Evolutionary conservation across 1,140 invertebrate species (phyloP), one percentile per base, ranked within the genome.

Genomic region (Aleiodes sp.): DNA sequence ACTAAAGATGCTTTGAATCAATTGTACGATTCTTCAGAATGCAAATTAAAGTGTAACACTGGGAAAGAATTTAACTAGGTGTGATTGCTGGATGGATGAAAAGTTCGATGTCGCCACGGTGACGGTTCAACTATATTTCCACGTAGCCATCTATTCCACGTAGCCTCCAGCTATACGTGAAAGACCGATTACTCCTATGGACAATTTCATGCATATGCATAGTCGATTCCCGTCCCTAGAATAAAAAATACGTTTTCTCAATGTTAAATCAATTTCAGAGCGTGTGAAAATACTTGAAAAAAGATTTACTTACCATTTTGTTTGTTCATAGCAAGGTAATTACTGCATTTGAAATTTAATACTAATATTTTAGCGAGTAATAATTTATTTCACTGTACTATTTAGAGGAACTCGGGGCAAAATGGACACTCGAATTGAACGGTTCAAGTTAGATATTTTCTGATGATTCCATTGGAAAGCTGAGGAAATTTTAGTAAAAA

Each of bases 271-370:
- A 33, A 41, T 59, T 65, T 41, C n/a, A n/a, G 12, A 4, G 28
- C 43, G 63, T 65, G 63, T 26, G 63, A 65, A 65, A 33, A 56
- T 46, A n/a, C n/a, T n/a, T n/a, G n/a, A n/a, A n/a, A n/a, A n/a
- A n/a, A n/a, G n/a, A n/a, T n/a, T n/a, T n/a, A n/a, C n/a, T n/a
- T n/a, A n/a, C n/a, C n/a, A n/a, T n/a, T n/a, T n/a, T n/a, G n/a
- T n/a, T n/a, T n/a, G n/a, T n/a, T n/a, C n/a, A n/a, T n/a, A n/a
- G n/a, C n/a, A n/a, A n/a, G n/a, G n/a, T n/a, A n/a, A n/a, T n/a
- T n/a, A n/a, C n/a, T n/a, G n/a, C n/a, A n/a, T n/a, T n/a, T n/a
- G n/a, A n/a, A n/a, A n/a, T n/a, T n/a, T n/a, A n/a, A n/a, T n/a
- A n/a, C n/a, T n/a, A n/a, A n/a, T n/a, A n/a, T n/a, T n/a, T n/a